Evolutionary conservation across 2,888 invertebrate genomes (phyloP).

Genomic region (Hydrotaea cyrtoneurina): DNA sequence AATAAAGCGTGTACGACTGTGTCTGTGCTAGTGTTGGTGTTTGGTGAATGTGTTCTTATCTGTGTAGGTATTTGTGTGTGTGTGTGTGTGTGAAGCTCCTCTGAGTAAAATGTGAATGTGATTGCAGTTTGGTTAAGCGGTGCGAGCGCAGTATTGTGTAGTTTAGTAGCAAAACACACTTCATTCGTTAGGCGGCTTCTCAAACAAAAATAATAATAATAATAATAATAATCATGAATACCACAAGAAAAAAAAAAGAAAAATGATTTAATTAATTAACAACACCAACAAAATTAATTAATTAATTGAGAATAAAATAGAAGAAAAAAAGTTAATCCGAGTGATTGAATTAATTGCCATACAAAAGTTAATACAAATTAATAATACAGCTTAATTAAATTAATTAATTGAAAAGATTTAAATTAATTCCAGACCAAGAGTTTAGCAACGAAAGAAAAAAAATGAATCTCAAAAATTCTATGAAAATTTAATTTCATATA

Average conservation of each 20-base stretch:
- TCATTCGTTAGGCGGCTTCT: slow-evolving; percentile 61
- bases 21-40: slow-evolving; percentile 17
- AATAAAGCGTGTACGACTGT: slow-evolving; percentile 48
- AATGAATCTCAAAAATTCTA: neutral
- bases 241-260: slow-evolving; percentile 22
- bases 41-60: slow-evolving; percentile 1
- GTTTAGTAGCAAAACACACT: slow-evolving; percentile 67
- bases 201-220: slow-evolving; percentile 41
- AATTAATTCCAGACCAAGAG: neutral
- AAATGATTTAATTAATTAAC: slow-evolving; percentile 40
- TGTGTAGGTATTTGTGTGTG: neutral
- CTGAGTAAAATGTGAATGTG: slow-evolving; percentile 52
- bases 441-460: neutral
- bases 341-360: neutral
- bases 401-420: neutral
- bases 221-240: slow-evolving; percentile 44
- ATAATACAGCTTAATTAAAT: neutral
- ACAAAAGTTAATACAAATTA: neutral
- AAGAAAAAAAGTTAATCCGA: neutral
- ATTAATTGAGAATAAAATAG: slow-evolving; percentile 21
- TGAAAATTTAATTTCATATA: neutral
- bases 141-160: slow-evolving; percentile 64
- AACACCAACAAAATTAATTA: neutral
- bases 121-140: slow-evolving; percentile 68
- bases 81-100: slow-evolving; percentile 16